A percentile compares a stretch with the other conserved stretches of the same genome.
Evolutionary conservation across 2,888 invertebrate genomes (phyloP).

Genomic region (Napeogenes sylphis): DNA sequence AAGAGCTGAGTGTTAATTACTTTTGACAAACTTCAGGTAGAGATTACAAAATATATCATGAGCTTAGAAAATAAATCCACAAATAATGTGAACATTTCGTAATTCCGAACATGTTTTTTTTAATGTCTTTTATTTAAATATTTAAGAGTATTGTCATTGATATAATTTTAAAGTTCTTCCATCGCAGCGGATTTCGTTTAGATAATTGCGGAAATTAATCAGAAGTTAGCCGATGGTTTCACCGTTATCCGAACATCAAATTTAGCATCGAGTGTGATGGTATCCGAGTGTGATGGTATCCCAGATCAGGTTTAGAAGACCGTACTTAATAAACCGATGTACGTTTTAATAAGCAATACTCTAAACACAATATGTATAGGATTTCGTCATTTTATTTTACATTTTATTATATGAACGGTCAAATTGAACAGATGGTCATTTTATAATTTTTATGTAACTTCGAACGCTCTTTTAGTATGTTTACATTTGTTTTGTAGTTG

Average conservation of each 20-base stretch:
- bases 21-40: conserved; percentile 4
- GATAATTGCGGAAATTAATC: conserved; percentile 16
- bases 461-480: too few species aligned
- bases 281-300: conserved; percentile 31
- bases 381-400: conserved; percentile 3
- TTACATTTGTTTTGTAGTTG: too few species aligned
- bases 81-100: too few species aligned
- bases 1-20: conserved; percentile 22
- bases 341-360: background rate
- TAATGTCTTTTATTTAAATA: too few species aligned
- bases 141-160: too few species aligned
- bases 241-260: conserved; percentile 29
- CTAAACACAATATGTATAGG: background rate
- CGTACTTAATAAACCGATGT: conserved; percentile 1
- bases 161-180: background rate
- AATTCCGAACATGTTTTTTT: too few species aligned
- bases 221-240: conserved; percentile 16
- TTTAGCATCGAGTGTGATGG: conserved; percentile 30
- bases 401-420: too few species aligned
- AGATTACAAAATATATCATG: background rate
- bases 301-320: conserved; percentile 27
- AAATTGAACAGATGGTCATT: too few species aligned
- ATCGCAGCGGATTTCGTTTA: background rate
- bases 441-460: too few species aligned
- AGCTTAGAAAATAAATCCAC: too few species aligned